These are phyloP conservation scores for Amblyjoppa fuscipennis DNA, from an alignment of 2,888 invertebrate genomes.

Conservation along the genomic window DNA sequence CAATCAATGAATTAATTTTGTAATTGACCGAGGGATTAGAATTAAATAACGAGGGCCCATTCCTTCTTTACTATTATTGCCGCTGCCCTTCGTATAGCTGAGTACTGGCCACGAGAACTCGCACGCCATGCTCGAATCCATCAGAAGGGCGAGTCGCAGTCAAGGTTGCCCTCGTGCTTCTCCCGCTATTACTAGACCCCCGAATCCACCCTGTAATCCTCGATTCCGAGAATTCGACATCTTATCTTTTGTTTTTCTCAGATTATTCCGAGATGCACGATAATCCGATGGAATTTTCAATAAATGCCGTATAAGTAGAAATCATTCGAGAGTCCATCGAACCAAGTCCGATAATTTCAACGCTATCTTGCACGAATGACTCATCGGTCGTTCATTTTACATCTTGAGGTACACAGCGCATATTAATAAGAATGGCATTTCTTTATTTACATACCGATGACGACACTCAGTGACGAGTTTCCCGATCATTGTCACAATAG, in stretches of 20 bases:
- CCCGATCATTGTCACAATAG: neutral
- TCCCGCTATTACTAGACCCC: conserved; percentile 15
- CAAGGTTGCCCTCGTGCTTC: conserved; percentile 74
- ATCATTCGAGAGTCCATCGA: too few species aligned
- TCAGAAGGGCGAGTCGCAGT: conserved; percentile 76
- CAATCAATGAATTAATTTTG: conserved; percentile 60
- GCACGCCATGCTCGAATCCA: conserved; percentile 80
- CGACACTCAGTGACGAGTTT: too few species aligned
- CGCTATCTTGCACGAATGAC: too few species aligned
- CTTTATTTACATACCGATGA: too few species aligned
- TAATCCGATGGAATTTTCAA: too few species aligned
- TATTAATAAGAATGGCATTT: neutral
- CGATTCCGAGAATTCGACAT: conserved; percentile 17
- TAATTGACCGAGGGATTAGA: conserved; percentile 66
- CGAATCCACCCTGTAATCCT: conserved; percentile 22
- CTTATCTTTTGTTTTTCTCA: conserved; percentile 10
- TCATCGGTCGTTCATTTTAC: too few species aligned
- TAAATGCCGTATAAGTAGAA: too few species aligned
- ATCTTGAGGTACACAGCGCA: too few species aligned
- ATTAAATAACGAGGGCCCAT: conserved; percentile 70
- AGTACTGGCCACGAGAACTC: conserved; percentile 31
- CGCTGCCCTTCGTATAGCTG: conserved; percentile 14
- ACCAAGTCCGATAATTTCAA: too few species aligned
- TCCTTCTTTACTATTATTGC: conserved; percentile 44
- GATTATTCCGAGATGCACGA: neutral